A percentile compares a stretch with the other conserved stretches of the same genome.
phyloP scores from a whole-genome alignment of 2,888 invertebrate genomes.

The Aradus depressus region DNA sequence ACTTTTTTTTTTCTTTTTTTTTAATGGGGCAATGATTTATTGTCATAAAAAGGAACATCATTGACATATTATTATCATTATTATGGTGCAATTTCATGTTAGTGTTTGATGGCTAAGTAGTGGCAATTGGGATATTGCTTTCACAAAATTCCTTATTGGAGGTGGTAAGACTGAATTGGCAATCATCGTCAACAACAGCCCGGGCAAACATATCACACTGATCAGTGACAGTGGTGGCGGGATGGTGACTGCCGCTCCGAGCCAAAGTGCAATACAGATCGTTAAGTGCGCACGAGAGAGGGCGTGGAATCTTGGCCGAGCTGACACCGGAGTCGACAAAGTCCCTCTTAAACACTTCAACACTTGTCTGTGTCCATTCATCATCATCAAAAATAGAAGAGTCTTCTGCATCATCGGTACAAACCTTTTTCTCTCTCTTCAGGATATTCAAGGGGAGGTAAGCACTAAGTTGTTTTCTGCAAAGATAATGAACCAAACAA shows the following conservation, averaged over 20 bases:
- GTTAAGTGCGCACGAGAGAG: too few species aligned
- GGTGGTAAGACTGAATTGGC: constrained; percentile 1
- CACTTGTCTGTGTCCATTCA: constrained; percentile 12
- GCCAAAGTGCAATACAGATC: too few species aligned
- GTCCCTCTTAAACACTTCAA: constrained; percentile 1
- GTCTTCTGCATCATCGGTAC: constrained; percentile 31
- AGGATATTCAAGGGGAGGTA: constrained; percentile 59
- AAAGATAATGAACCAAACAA: constrained; percentile 18
- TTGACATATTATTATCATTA: background rate
- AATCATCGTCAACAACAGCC: background rate
- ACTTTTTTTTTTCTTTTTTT: too few species aligned
- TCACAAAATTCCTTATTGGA: constrained; percentile 8
- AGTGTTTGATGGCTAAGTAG: constrained; percentile 1
- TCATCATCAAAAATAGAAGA: too few species aligned
- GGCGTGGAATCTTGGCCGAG: too few species aligned
- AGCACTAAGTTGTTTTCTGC: constrained; percentile 56
- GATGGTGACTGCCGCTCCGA: too few species aligned
- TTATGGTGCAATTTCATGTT: too few species aligned
- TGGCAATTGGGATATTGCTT: constrained; percentile 11
- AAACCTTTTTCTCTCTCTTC: constrained; percentile 56
- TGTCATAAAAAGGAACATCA: constrained; percentile 6
- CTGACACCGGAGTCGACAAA: too few species aligned
- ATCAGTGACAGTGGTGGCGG: background rate
- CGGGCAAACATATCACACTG: constrained; percentile 1
- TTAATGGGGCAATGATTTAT: constrained; percentile 13